Conservation (phyloP, 2,113 vertebrate genomes). For the Catharus bicknelli region DNA sequence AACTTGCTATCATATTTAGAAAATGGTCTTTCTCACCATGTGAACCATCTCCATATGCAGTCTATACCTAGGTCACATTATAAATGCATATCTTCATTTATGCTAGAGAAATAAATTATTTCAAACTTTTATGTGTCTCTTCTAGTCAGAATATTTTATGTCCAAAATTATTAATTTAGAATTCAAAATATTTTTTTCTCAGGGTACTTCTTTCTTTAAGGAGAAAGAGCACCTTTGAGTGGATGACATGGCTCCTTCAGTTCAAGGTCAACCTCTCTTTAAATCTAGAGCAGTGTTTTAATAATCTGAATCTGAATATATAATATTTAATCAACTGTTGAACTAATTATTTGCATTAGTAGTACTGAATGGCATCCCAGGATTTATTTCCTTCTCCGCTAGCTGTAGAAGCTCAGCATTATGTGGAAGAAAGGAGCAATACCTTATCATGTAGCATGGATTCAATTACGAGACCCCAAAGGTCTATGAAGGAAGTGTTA, state of each 20-base stretch:
- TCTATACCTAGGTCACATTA: not conserved
- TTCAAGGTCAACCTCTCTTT: not conserved
- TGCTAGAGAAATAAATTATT: not conserved
- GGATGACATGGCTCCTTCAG: not conserved
- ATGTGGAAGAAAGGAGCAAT: not conserved
- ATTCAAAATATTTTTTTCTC: not conserved
- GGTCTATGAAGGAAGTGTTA: slow-evolving; percentile 76
- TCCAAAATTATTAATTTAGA: not conserved
- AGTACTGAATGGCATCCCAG: not conserved
- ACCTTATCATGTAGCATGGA: slow-evolving; percentile 82
- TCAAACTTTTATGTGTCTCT: not conserved
- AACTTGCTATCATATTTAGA: not conserved
- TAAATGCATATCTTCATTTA: not conserved
- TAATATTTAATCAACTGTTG: not conserved
- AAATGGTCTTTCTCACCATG: not conserved
- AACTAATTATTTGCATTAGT: not conserved
- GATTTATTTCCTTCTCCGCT: not conserved
- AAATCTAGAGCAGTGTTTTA: not conserved
- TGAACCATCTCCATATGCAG: not conserved
- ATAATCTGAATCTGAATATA: not conserved
- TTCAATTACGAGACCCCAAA: slow-evolving; percentile 78
- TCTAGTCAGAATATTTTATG: not conserved
- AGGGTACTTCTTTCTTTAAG: not conserved
- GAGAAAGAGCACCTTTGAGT: not conserved
- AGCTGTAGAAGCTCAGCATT: not conserved